These are phyloP conservation scores for Xanthostigma xanthostigma DNA, from an alignment of 2,888 invertebrate genomes.

Conservation along the genomic window DNA sequence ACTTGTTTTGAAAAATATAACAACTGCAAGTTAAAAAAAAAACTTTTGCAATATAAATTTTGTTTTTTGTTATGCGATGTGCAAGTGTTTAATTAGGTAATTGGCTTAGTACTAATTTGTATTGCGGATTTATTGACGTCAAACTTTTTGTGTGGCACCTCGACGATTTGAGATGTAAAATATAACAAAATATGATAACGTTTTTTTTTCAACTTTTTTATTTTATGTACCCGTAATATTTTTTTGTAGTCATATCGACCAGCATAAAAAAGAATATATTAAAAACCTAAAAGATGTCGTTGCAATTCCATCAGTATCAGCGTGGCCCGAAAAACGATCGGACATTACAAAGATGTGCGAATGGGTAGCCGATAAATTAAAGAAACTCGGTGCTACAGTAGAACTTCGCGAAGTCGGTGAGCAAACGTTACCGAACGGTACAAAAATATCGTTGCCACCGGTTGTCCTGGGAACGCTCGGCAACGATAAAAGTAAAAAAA, in stretches of 20 bases:
- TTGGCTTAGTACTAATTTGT: too few species aligned
- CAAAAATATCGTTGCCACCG: constrained; percentile 65
- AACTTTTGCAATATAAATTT: too few species aligned
- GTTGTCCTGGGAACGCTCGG: constrained; percentile 70
- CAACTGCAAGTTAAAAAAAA: too few species aligned
- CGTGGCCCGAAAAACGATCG: constrained; percentile 65
- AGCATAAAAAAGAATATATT: constrained; percentile 61
- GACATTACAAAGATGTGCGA: constrained; percentile 77
- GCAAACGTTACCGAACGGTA: constrained; percentile 56
- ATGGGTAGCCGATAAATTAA: constrained; percentile 58
- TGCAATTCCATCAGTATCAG: constrained; percentile 89
- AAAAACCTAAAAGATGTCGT: constrained; percentile 69
- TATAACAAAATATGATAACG: too few species aligned
- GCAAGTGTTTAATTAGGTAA: too few species aligned
- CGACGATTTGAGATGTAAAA: too few species aligned
- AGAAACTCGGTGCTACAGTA: constrained; percentile 52
- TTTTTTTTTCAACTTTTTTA: too few species aligned
- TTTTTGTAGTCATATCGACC: constrained; percentile 59
- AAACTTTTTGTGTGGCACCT: too few species aligned
- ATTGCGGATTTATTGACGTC: too few species aligned
- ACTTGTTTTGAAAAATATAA: too few species aligned
- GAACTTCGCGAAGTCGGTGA: constrained; percentile 63
- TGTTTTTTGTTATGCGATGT: too few species aligned
- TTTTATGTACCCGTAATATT: not conserved
- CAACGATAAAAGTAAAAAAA: constrained; percentile 73